Evolutionary conservation across 2,888 invertebrate genomes (phyloP).

Genomic region (Myathropa florea): DNA sequence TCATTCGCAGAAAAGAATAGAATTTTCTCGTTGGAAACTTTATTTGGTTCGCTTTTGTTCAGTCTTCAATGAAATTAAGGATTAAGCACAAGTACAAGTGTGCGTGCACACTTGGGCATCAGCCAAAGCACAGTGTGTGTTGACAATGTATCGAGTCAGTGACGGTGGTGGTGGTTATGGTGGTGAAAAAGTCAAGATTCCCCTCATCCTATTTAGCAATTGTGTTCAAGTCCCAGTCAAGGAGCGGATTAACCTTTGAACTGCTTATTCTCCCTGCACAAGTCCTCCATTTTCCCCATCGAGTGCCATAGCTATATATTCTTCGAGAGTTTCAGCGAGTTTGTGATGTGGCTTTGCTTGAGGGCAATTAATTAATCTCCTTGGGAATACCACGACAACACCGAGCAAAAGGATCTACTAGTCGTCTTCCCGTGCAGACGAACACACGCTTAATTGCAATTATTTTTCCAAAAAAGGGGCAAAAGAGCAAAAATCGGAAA

Average conservation of each 20-base stretch:
- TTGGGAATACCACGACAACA: slow-evolving; percentile 45
- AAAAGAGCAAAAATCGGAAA: not conserved
- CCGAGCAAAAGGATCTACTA: not conserved
- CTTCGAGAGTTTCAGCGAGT: slow-evolving; percentile 2
- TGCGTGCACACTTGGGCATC: not conserved
- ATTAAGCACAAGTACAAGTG: not conserved
- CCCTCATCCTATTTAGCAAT: not conserved
- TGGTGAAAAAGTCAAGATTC: slow-evolving; percentile 16
- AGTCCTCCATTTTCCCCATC: not conserved
- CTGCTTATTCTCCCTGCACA: slow-evolving; percentile 21
- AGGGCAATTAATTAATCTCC: slow-evolving; percentile 65
- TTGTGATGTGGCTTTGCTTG: slow-evolving; percentile 51
- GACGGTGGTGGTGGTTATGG: not conserved
- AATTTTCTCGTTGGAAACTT: slow-evolving; percentile 10
- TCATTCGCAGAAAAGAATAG: slow-evolving; percentile 10
- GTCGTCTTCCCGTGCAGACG: not conserved
- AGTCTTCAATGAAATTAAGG: slow-evolving; percentile 22
- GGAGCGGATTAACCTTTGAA: slow-evolving; percentile 10
- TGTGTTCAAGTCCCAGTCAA: not conserved
- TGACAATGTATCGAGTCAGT: slow-evolving; percentile 42
- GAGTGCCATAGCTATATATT: not conserved
- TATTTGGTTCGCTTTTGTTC: not conserved
- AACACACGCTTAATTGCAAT: not conserved
- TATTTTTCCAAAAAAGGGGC: not conserved
- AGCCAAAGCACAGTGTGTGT: not conserved